Evolutionary conservation across 2,113 vertebrate species (phyloP).

Genomic region (Oreamnos americanus): DNA sequence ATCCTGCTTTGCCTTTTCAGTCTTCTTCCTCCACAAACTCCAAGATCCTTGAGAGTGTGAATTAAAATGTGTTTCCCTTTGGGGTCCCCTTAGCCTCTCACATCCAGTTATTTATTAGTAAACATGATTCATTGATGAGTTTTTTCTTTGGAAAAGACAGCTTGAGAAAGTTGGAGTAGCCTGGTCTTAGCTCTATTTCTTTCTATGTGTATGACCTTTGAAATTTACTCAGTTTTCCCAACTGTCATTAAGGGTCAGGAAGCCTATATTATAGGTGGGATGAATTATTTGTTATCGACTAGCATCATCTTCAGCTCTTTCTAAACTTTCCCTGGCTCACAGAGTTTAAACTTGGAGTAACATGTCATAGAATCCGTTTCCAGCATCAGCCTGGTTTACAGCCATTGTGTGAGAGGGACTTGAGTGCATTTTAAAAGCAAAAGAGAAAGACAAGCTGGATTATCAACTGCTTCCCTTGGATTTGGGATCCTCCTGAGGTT

Average conservation of each 20-base stretch:
- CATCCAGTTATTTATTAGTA: background rate
- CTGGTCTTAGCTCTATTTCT: background rate
- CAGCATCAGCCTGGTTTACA: background rate
- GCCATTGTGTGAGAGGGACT: background rate
- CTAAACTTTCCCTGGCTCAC: background rate
- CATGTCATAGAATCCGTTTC: background rate
- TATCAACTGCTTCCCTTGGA: background rate
- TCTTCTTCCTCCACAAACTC: background rate
- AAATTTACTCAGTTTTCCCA: background rate
- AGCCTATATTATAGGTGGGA: background rate
- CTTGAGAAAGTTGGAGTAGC: background rate
- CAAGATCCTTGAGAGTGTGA: background rate
- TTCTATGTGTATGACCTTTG: background rate
- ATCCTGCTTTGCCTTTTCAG: background rate
- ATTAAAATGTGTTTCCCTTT: background rate
- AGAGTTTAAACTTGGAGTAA: background rate
- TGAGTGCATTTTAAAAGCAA: background rate
- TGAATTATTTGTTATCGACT: background rate
- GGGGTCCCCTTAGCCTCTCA: background rate
- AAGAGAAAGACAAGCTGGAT: background rate
- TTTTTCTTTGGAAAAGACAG: background rate
- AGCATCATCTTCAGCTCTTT: background rate
- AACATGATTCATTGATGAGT: background rate
- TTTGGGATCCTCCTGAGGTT: background rate
- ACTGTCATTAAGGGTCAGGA: background rate